Conservation (phyloP, 2,113 vertebrate genomes). For the Eudyptes chrysolophus region DNA sequence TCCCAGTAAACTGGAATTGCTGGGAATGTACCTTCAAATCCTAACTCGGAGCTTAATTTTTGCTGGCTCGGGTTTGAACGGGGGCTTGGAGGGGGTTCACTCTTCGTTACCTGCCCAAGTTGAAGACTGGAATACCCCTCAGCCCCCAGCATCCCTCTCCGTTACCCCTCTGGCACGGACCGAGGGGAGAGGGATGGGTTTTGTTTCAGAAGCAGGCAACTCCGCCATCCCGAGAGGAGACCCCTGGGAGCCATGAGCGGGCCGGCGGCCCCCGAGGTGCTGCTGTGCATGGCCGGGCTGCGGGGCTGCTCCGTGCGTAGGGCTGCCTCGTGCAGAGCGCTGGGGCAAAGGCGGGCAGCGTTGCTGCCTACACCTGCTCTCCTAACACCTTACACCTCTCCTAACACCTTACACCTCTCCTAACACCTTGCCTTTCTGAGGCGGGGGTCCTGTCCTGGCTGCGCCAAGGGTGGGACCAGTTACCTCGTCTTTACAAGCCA, state of each 20-base stretch:
- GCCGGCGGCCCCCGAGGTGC: neutral
- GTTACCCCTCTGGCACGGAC: neutral
- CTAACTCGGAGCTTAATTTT: neutral
- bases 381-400: neutral
- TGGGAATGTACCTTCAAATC: neutral
- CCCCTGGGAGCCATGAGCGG: neutral
- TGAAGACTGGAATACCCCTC: neutral
- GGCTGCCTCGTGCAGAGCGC: neutral
- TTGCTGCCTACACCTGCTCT: neutral
- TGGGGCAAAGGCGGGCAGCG: neutral
- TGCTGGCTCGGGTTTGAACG: neutral
- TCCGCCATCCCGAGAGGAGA: neutral
- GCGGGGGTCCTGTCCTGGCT: neutral
- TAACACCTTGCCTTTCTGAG: neutral
- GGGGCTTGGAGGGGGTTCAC: neutral
- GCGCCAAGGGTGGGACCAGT: too few species aligned
- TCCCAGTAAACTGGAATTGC: neutral
- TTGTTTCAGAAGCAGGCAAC: neutral
- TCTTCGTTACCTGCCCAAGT: accelerated
- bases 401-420: neutral
- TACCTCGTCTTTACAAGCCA: neutral
- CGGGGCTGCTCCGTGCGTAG: neutral
- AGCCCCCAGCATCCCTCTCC: neutral
- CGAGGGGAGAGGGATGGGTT: neutral
- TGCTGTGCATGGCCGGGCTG: neutral